phyloP scores from a whole-genome alignment of 2,888 invertebrate genomes.

The Fragum sueziense region DNA sequence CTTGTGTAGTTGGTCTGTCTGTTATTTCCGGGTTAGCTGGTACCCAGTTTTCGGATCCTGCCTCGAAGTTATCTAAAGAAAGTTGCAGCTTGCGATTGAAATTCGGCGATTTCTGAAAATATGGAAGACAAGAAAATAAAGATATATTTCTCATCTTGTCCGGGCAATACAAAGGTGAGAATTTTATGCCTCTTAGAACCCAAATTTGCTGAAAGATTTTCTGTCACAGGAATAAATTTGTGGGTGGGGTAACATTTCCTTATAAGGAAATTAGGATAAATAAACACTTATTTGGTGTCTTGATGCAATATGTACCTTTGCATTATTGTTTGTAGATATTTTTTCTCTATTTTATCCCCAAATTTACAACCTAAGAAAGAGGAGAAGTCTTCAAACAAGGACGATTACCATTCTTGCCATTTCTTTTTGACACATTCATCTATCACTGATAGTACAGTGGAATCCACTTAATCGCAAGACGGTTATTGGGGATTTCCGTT shows the following conservation, averaged over 20 bases:
- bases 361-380: no score
- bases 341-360: no score
- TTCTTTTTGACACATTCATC: no score
- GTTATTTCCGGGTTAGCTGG: neutral
- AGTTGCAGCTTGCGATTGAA: neutral
- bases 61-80: slow-evolving; percentile 33
- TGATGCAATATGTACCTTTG: no score
- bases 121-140: slow-evolving; percentile 44
- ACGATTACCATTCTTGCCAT: no score
- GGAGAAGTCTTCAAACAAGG: no score
- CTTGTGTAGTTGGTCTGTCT: slow-evolving; percentile 22
- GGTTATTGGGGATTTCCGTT: no score
- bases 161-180: slow-evolving; percentile 65
- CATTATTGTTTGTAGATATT: no score
- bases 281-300: no score
- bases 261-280: no score
- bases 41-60: slow-evolving; percentile 34
- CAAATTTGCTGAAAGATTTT: neutral
- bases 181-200: neutral
- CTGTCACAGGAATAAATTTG: neutral
- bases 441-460: no score
- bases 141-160: slow-evolving; percentile 60
- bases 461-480: no score
- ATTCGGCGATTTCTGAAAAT: neutral
- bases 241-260: slow-evolving; percentile 44